A percentile compares a stretch with the other conserved stretches of the same genome.
Conservation (phyloP, 2,797 vertebrate genomes). For the Periparus ater region DNA sequence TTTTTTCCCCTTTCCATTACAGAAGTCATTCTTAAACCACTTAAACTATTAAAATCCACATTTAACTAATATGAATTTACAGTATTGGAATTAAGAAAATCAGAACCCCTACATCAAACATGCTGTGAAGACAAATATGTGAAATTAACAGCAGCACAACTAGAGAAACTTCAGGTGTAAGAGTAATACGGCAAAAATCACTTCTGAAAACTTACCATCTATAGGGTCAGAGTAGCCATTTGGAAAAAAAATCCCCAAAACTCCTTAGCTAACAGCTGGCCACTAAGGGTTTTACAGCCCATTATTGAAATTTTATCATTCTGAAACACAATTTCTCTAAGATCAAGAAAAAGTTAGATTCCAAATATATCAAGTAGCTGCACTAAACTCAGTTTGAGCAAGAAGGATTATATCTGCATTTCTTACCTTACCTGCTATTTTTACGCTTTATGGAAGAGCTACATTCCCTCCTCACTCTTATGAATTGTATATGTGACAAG, state of each 20-base stretch:
- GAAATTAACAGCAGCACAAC: neutral
- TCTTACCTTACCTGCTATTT: neutral
- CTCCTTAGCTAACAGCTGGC: neutral
- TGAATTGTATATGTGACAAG: neutral
- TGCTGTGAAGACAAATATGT: neutral
- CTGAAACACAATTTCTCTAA: neutral
- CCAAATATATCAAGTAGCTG: neutral
- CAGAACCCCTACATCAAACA: neutral
- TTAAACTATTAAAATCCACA: neutral
- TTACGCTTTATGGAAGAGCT: neutral
- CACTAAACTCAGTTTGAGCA: neutral
- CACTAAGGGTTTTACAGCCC: neutral
- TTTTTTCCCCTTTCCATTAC: neutral
- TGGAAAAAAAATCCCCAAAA: neutral
- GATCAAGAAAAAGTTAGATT: neutral
- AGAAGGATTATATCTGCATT: neutral
- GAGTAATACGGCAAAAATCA: neutral
- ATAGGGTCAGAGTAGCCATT: neutral
- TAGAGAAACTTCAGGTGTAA: neutral
- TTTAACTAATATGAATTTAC: neutral
- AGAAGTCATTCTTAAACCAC: neutral
- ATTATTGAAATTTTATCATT: neutral
- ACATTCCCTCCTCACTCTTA: neutral
- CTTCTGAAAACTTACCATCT: neutral
- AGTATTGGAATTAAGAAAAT: neutral